Evolutionary conservation across 2,888 invertebrate genomes (phyloP), one percentile per base, ranked within the genome.

Genomic region (Melanostoma mellinum): DNA sequence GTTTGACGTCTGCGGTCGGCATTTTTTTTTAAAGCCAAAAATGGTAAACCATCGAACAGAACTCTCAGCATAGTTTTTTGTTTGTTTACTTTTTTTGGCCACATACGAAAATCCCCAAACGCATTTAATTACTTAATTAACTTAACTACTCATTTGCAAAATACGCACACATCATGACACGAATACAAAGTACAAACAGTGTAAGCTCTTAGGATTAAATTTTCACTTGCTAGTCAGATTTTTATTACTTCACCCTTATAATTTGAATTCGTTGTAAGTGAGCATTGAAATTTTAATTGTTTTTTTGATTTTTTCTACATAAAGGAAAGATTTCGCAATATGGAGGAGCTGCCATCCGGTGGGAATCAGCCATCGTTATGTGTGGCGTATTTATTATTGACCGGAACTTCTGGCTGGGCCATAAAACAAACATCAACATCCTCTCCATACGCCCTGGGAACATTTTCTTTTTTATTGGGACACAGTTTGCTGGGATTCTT

Each of bases 361-460:
- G 52, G 78, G 8, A 58, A 53, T 38, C 74, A 55, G 3, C 73
- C 80, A 6, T 79, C 86, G 48, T 61, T 86, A 4, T 78, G 85
- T 40, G 78, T 86, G 35, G 84, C 86, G 5, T 86, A 86, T 81
- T 58, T 86, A n/a, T 63, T 86, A 30, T 55, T 87, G 3, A 82
- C 72, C 30, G 87, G 86, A 10, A 78, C 85, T 5, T 85, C 86
- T 8, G 86, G 84, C 0, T 87, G 86, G 86, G 87, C 86, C 4
- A 9, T 86, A 0, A 85, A 85, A 4, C 48, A 76, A 30, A 44
- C 58, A 2, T 52, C 79, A 0, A 4, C 44, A 3, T 30, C 61
- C 0, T 46, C 63, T 3, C 55, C 72, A 9, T 77, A 82, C 30
- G 85, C 86, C 0, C 42, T 84, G 5, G 85, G 86, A 33, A 61